Base-by-base conservation (phyloP, 2,113 vertebrate species). In the Cervus canadensis region DNA sequence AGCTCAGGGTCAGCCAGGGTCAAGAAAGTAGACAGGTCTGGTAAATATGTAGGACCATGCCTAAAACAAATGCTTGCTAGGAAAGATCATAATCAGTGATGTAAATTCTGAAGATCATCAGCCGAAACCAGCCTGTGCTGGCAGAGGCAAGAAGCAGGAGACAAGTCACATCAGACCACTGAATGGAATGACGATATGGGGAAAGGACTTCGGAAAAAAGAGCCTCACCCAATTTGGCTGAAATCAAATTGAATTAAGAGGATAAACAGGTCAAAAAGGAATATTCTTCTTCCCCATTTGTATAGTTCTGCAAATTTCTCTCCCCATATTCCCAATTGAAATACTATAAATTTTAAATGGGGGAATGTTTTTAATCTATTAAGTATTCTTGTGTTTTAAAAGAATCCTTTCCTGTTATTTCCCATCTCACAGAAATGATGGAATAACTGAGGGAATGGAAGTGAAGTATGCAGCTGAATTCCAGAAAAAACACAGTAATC, bases 341-440 rank as follows among this genome's bases (percentile, higher is more conserved):
- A 40, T 79, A 45, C 79, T 92, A 87, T 50, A 87, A 74, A 84
- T 92, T 92, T 54, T 87, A 83, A 89, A 28, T 62, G 40, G 10
- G 21, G 25, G 17, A 26, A 5, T 56, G 8, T 60, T 94, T 64
- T 95, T 93, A 56, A 13, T 43, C 50, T n/a, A 89, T 67, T 62
- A 90, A 87, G 17, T 50, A 89, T 19, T 56, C 78, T 7, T 91
- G 16, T 62, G 3, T 59, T 93, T 86, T 57, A 87, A 92, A 95
- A 93, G 33, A 97, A 97, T 52, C 5, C 2, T 79, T 82, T 94
- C 25, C 30, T 95, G 40, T 50, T 95, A 94, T 90, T 85, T 94
- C 87, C 52, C 56, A 57, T 17, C 43, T 52, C 64, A 89, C 19
- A 93, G 64, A 94, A 91, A 97, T 36, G 45, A 89, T 92, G 48